phyloP scores from a whole-genome alignment of 2,888 invertebrate species.

The Aphidoletes aphidimyza region DNA sequence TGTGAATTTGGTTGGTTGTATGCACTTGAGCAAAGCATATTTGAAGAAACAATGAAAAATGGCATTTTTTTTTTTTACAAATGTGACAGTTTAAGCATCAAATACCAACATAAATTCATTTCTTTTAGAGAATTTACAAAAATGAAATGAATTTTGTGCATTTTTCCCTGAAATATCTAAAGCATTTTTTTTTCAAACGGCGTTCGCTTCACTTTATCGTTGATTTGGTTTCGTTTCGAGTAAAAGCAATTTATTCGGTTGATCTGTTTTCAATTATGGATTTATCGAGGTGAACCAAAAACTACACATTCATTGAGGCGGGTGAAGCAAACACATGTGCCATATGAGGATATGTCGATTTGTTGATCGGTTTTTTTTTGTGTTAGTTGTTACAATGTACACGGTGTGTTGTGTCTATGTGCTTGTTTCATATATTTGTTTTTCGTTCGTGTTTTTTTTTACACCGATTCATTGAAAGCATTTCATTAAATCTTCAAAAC shows the following conservation, averaged over 20 bases:
- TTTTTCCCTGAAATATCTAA: neutral
- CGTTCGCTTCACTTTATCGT: neutral
- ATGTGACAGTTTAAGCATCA: too few species aligned
- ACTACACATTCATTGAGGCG: neutral
- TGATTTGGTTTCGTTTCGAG: neutral
- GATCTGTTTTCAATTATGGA: slow-evolving; percentile 51
- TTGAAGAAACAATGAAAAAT: too few species aligned
- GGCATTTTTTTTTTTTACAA: too few species aligned
- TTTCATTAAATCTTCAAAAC: slow-evolving; percentile 15
- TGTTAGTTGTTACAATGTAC: too few species aligned
- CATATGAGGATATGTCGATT: neutral
- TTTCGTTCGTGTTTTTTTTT: too few species aligned
- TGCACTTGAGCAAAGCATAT: too few species aligned
- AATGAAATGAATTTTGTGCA: neutral
- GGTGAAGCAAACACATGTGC: neutral
- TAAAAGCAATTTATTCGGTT: slow-evolving; percentile 35
- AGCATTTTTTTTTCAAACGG: neutral
- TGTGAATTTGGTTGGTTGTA: too few species aligned
- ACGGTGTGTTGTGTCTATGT: neutral
- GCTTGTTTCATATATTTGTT: too few species aligned
- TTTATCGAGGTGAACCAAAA: slow-evolving; percentile 29
- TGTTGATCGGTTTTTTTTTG: neutral
- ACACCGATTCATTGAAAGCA: neutral
- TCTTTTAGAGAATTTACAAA: neutral
- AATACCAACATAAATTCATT: neutral